Base-by-base conservation (phyloP, 2,888 invertebrate species). In the Eupelmus urozonus region DNA sequence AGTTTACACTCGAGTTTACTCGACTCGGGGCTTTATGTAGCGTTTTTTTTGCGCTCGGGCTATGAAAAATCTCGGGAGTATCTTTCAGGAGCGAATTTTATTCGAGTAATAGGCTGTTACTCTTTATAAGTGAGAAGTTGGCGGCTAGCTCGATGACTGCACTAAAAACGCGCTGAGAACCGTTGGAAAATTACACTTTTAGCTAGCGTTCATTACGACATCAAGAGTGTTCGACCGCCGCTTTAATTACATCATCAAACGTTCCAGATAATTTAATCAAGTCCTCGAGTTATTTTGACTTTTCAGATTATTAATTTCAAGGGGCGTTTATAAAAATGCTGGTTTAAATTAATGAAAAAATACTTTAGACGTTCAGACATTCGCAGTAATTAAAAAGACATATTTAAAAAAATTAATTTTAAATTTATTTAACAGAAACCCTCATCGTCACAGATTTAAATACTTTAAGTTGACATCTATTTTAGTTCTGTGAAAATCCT, bases 1-100 rank as follows among this genome's bases (percentile, higher is more conserved):
- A 20, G 18, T 51, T 51, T 51, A 20, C 20, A 13, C 51, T 51
- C 51, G 55, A 55, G 18, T 55, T 55, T 55, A 55, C 20, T 20
- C 20, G 9, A 51, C 18, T 51, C 20, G 20, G n/a, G 9, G 0
- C 51, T 0, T 3, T 53, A 18, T 18, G 5, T 49, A 11, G 9
- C 9, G 11, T 16, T 49, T n/a, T 49, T n/a, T 49, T 0, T 16
- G 16, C n/a, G n/a, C n/a, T n/a, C 3, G 3, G 16, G 49, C 16
- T 3, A 49, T 49, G 49, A 49, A 49, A 49, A 49, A 49, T 49
- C n/a, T n/a, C 49, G 16, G 16, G 34, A 34, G 34, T 34, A 34
- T 45, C 45, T 53, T 53, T 53, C 20, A 3, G 2, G 20, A 4
- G 5, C 18, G 20, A 23, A 20, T 53, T 45, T 49, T 49, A 13